Evolutionary conservation across 2,797 vertebrate genomes (phyloP), one percentile per base, ranked within the genome.

Genomic region (Phylloscopus collybita): DNA sequence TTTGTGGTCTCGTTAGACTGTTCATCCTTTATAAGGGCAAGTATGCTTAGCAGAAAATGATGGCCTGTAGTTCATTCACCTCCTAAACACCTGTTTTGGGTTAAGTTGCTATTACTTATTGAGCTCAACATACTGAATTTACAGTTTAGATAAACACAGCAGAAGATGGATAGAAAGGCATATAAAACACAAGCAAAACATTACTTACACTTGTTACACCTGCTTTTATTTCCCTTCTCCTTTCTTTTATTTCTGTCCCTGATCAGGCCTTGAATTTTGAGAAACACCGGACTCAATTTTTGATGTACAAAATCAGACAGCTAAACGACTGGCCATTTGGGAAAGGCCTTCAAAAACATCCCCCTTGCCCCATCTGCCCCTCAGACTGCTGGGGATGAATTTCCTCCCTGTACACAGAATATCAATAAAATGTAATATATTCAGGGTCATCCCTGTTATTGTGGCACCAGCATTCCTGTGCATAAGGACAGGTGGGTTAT

Each of bases 201-300:
- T 3, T n/a, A 82, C 12, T 51, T 23, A 16, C 0, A 6, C 64
- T 36, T 61, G 5, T 30, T 50, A 30, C 4, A 27, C 1, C 3
- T 36, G 23, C 9, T 65, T 78, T 45, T 53, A 51, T 51, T 56
- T 59, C 13, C 23, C 4, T 56, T 34, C 5, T 27, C 4, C 15
- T 23, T 32, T 57, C 3, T 7, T 53, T 26, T 26, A 22, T 26
- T 82, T 73, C 56, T 13, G 10, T 12, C 16, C 12, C 16, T 23
- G 16, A 61, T 23, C 26, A 91, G 45, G 5, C 18, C 7, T 34
- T 50, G 2, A 11, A 17, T n/a, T 88, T 64, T 73, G 9, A 84
- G n/a, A 45, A 84, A 53, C 5, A 8, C 1, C 14, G 26, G 22
- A 32, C 42, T 83, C 20, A 10, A 23, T 50, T 51, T 56, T 3